phyloP scores from a whole-genome alignment of 1,140 invertebrate species.

The Tetramorium simillimum region DNA sequence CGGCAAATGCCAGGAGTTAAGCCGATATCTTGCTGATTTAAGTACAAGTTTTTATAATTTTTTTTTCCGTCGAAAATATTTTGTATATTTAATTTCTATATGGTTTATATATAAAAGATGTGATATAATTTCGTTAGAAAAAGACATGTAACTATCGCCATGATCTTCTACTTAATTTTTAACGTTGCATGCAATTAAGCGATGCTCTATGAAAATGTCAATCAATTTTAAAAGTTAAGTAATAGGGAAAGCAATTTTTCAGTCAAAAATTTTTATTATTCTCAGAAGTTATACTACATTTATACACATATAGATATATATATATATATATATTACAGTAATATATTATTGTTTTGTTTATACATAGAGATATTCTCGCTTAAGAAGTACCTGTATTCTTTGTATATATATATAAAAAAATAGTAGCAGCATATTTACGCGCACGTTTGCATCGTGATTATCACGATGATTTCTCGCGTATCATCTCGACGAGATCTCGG shows the following conservation, averaged over 20 bases:
- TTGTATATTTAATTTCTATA: constrained; percentile 40
- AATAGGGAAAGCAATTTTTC: constrained; percentile 25
- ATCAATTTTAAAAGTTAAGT: background rate
- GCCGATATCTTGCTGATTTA: background rate
- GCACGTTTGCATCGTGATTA: constrained; percentile 22
- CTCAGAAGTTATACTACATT: constrained; percentile 3
- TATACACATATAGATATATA: background rate
- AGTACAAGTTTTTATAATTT: constrained; percentile 18
- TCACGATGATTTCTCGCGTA: constrained; percentile 24
- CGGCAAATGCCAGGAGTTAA: background rate
- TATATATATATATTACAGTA: background rate
- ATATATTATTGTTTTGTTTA: constrained; percentile 39
- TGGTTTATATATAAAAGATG: background rate
- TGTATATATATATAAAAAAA: constrained; percentile 51
- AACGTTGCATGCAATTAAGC: background rate
- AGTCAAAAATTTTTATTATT: constrained; percentile 5
- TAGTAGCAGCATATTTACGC: constrained; percentile 1
- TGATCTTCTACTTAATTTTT: background rate
- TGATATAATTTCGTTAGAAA: constrained; percentile 40
- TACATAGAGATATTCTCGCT: constrained; percentile 35
- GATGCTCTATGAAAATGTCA: constrained; percentile 11
- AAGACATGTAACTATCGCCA: background rate
- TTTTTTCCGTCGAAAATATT: background rate
- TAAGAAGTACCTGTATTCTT: constrained; percentile 63
- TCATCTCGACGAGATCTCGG: constrained; percentile 10